Conservation (phyloP, 2,113 vertebrate genomes). For the Pristiophorus japonicus region DNA sequence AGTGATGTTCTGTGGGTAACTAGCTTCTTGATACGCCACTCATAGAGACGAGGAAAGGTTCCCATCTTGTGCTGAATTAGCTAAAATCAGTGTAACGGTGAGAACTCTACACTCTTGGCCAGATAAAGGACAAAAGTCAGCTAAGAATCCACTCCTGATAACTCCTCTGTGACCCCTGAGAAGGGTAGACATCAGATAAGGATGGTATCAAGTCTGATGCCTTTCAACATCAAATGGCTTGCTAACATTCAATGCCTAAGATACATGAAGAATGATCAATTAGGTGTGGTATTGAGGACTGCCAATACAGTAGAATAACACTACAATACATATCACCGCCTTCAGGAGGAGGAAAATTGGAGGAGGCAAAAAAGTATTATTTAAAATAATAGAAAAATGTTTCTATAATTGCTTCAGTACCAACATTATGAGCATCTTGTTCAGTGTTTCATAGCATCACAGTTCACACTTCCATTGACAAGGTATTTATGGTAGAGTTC, state of each 20-base stretch:
- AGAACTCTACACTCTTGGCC: neutral
- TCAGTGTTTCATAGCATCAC: neutral
- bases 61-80: too few species aligned
- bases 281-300: neutral
- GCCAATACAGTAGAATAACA: neutral
- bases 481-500: neutral
- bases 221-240: neutral
- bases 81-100: neutral
- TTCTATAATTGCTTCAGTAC: neutral
- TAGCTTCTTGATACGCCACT: too few species aligned
- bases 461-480: neutral
- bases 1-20: too few species aligned
- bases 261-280: too few species aligned
- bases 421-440: neutral
- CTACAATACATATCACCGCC: neutral
- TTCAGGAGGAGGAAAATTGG: neutral
- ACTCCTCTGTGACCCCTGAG: neutral
- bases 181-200: too few species aligned
- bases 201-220: neutral
- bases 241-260: neutral
- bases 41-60: too few species aligned
- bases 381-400: neutral
- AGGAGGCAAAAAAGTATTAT: neutral
- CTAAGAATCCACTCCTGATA: neutral
- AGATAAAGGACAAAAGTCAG: slow-evolving; percentile 10